Evolutionary conservation across 2,888 invertebrate genomes (phyloP).

Genomic region (Tortrix viridana): DNA sequence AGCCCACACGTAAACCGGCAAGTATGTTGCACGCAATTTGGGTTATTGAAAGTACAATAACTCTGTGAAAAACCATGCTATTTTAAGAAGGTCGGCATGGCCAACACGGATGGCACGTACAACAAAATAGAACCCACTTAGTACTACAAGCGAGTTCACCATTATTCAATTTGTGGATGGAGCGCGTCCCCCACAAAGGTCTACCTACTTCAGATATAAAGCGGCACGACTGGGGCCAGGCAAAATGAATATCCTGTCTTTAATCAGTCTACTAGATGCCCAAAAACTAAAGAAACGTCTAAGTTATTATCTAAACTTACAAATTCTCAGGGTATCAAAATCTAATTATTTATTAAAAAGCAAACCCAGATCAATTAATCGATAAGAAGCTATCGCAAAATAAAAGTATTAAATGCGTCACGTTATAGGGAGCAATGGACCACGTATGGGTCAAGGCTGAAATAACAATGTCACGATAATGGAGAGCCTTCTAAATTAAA

Average conservation of each 20-base stretch:
- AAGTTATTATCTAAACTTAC: not conserved
- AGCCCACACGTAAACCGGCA: conserved; percentile 9
- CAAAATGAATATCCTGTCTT: conserved; percentile 36
- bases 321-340: not conserved
- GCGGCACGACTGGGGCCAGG: conserved; percentile 37
- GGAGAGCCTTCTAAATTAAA: conserved; percentile 46
- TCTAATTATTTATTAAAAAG: conserved; percentile 17
- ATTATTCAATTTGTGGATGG: conserved; percentile 77
- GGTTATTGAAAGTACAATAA: conserved; percentile 23
- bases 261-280: conserved; percentile 14
- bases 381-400: conserved; percentile 25
- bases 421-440: conserved; percentile 32
- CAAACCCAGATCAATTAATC: conserved; percentile 11
- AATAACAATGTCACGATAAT: conserved; percentile 48
- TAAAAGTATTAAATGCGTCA: conserved; percentile 19
- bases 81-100: conserved; percentile 39
- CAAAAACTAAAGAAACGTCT: conserved; percentile 18
- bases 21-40: conserved; percentile 18
- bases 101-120: conserved; percentile 56
- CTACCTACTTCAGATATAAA: conserved; percentile 48
- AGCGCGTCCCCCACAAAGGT: conserved; percentile 59
- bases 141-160: conserved; percentile 63
- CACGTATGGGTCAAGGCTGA: conserved; percentile 54
- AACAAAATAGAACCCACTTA: conserved; percentile 76
- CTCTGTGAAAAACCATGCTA: conserved; percentile 20